These are phyloP conservation scores for Coenonympha arcania DNA, from an alignment of 2,888 invertebrate genomes.

Conservation along the genomic window DNA sequence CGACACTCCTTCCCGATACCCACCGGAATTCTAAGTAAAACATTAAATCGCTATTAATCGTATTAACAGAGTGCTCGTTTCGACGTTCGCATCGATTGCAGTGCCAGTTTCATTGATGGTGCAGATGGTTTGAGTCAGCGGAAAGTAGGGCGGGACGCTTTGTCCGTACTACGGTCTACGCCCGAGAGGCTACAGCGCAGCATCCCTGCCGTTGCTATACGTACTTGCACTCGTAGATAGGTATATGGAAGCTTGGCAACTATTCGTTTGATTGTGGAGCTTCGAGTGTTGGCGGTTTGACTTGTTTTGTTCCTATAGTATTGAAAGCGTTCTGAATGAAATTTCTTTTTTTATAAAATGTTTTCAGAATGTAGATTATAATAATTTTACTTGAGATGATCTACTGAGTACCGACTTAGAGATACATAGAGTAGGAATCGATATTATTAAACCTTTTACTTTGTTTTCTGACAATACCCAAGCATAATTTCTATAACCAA, in stretches of 20 bases:
- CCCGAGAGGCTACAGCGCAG: constrained; percentile 69
- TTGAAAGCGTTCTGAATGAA: neutral
- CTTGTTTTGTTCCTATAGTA: neutral
- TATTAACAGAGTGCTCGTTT: constrained; percentile 41
- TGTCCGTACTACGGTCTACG: constrained; percentile 69
- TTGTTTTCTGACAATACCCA: neutral
- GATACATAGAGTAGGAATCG: too few species aligned
- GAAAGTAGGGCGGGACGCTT: constrained; percentile 62
- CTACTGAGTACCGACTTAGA: too few species aligned
- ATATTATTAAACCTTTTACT: too few species aligned
- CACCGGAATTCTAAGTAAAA: constrained; percentile 34
- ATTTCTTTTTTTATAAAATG: neutral
- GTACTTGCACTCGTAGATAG: constrained; percentile 20
- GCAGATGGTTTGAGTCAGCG: constrained; percentile 33
- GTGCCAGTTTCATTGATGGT: constrained; percentile 24
- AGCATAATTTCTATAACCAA: neutral
- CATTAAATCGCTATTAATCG: constrained; percentile 31
- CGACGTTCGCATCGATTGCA: constrained; percentile 21
- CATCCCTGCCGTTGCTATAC: constrained; percentile 43
- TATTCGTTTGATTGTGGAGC: constrained; percentile 13
- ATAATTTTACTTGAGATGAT: too few species aligned
- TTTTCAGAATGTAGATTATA: neutral
- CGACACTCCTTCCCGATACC: constrained; percentile 36
- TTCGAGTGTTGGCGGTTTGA: constrained; percentile 4
- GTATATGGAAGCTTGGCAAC: constrained; percentile 22